Evolutionary conservation across 2,888 invertebrate species (phyloP), one percentile per base, ranked within the genome.

Genomic region (Meiosimyza platycephala): DNA sequence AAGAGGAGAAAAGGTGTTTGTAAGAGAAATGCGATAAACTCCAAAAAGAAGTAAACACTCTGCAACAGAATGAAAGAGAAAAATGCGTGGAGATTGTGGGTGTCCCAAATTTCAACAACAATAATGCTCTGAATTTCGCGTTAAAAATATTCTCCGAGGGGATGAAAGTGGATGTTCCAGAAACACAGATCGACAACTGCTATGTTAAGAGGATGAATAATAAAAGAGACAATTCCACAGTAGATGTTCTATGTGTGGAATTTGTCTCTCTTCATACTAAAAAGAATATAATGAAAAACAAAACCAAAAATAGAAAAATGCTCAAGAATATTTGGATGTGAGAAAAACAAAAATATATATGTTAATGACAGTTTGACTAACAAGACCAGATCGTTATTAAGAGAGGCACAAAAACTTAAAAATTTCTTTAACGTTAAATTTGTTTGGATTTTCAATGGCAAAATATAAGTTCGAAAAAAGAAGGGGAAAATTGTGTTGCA

Each of bases 361-460:
- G 54, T 54, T 54, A 54, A n/a, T 54, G 54, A 54, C n/a, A 54
- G 54, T 54, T 18, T 54, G 54, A 16, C 54, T 54, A 18, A 3
- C 7, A 15, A 9, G n/a, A n/a, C 54, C 54, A 3, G 54, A 54
- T 54, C n/a, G 7, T 15, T 54, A 16, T 54, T 7, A 16, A 54
- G 15, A n/a, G 54, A 54, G 18, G n/a, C 54, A 16, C 54, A 54
- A 54, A 54, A 54, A 18, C 54, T n/a, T 16, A n/a, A 15, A 54
- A 54, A 54, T n/a, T n/a, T n/a, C n/a, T n/a, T n/a, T n/a, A 15
- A 54, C 54, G 12, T 54, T 54, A 54, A 54, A n/a, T 54, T 54
- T 54, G n/a, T 54, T 54, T 54, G 54, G n/a, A 54, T 54, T n/a
- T n/a, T 15, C 2, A n/a, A n/a, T n/a, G n/a, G n/a, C n/a, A n/a